A percentile compares a stretch with the other conserved stretches of the same genome.
Conservation (phyloP, 2,888 invertebrate genomes). For the Altica lythri region DNA sequence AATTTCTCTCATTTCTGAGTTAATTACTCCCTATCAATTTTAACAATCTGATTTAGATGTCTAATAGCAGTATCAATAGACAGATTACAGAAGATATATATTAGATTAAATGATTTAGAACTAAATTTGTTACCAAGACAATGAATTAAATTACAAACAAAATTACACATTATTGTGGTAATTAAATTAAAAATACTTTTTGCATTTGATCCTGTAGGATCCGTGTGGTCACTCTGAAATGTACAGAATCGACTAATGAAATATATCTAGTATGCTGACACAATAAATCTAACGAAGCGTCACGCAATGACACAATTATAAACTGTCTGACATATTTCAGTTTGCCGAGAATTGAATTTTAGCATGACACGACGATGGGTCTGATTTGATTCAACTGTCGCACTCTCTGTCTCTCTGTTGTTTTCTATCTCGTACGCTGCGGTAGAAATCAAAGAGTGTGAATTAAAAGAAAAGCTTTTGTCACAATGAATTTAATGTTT, state of each 20-base stretch:
- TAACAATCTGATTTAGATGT: no score
- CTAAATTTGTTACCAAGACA: no score
- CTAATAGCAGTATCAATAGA: no score
- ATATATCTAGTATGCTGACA: slow-evolving; percentile 38
- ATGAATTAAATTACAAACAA: no score
- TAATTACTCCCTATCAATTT: no score
- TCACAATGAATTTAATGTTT: slow-evolving; percentile 6
- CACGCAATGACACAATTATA: slow-evolving; percentile 42
- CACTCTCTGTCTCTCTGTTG: neutral
- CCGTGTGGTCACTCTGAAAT: slow-evolving; percentile 26
- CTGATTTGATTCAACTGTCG: slow-evolving; percentile 19
- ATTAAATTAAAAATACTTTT: no score
- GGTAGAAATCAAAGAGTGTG: slow-evolving; percentile 16
- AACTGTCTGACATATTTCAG: slow-evolving; percentile 41
- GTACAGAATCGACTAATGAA: slow-evolving; percentile 33
- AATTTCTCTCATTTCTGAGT: no score
- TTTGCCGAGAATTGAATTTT: slow-evolving; percentile 38
- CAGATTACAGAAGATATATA: no score
- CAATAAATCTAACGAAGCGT: slow-evolving; percentile 44
- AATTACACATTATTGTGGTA: no score
- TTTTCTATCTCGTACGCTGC: neutral
- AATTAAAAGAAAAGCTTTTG: slow-evolving; percentile 15
- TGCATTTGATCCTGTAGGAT: no score
- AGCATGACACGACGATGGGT: slow-evolving; percentile 33
- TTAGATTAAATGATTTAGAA: no score